These are phyloP conservation scores for Prosopocoilus inquinatus DNA, from an alignment of 2,888 invertebrate genomes.

Conservation along the genomic window DNA sequence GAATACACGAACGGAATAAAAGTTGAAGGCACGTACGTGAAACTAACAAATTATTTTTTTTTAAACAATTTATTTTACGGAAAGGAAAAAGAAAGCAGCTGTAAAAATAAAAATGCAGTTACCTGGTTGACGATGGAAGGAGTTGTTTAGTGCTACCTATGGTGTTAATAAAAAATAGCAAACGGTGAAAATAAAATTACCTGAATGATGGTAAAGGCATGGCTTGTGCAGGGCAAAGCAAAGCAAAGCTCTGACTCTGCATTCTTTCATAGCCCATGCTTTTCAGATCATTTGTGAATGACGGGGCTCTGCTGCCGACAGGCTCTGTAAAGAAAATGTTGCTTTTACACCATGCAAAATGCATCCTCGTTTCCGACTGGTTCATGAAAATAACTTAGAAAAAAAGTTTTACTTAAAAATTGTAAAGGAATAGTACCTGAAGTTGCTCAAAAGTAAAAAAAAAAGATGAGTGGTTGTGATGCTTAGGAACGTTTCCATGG, in stretches of 20 bases:
- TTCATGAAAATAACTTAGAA: background rate
- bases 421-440: background rate
- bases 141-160: background rate
- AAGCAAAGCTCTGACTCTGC: constrained; percentile 58
- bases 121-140: background rate
- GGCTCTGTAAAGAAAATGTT: constrained; percentile 36
- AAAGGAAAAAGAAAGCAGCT: no score
- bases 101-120: background rate
- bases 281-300: constrained; percentile 62
- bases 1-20: no score
- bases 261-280: constrained; percentile 62
- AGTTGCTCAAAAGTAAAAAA: background rate
- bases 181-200: constrained; percentile 60
- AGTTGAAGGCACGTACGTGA: no score
- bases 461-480: no score
- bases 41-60: background rate
- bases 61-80: no score
- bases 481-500: no score
- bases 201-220: constrained; percentile 70
- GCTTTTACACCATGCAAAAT: background rate
- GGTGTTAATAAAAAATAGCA: background rate
- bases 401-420: background rate
- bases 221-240: constrained; percentile 70
- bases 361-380: background rate
- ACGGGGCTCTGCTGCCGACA: constrained; percentile 45